These are phyloP conservation scores for Cotesia typhae DNA, from an alignment of 1,140 invertebrate genomes.

Conservation along the genomic window DNA sequence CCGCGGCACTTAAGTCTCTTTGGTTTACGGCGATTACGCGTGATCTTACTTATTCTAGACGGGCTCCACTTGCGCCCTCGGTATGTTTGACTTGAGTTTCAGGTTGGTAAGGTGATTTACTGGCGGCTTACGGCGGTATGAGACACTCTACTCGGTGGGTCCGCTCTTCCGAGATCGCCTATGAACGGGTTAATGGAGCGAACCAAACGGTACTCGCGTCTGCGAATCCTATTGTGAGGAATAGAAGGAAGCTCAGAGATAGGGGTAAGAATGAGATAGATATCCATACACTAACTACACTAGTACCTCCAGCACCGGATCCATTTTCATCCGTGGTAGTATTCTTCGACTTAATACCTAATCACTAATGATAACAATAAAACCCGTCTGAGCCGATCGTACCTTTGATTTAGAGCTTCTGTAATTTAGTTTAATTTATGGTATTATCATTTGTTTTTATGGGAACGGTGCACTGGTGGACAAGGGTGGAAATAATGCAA, in stretches of 20 bases:
- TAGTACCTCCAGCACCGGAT: not conserved
- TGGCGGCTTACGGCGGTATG: conserved; percentile 54
- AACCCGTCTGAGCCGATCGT: conserved; percentile 18
- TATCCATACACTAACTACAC: not conserved
- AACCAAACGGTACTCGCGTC: conserved; percentile 37
- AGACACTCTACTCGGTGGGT: conserved; percentile 40
- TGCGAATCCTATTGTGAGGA: conserved; percentile 5
- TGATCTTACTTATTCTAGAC: conserved; percentile 38
- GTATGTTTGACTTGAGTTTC: conserved; percentile 61
- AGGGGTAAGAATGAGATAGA: not conserved
- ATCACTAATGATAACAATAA: conserved; percentile 49
- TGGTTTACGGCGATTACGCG: conserved; percentile 61
- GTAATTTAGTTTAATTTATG: not conserved
- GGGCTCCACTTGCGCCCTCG: conserved; percentile 39
- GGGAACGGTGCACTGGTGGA: no score
- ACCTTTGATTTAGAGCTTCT: not conserved
- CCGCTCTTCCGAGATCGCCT: conserved; percentile 52
- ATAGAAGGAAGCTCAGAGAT: no score
- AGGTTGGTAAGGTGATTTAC: conserved; percentile 58
- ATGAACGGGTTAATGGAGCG: conserved; percentile 64
- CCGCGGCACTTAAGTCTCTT: conserved; percentile 55
- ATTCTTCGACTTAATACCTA: conserved; percentile 34
- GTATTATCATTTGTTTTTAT: not conserved
- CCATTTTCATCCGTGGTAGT: not conserved
- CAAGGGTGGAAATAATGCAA: no score